Conservation (phyloP, 2,797 vertebrate genomes). For the Micrastur ruficollis region DNA sequence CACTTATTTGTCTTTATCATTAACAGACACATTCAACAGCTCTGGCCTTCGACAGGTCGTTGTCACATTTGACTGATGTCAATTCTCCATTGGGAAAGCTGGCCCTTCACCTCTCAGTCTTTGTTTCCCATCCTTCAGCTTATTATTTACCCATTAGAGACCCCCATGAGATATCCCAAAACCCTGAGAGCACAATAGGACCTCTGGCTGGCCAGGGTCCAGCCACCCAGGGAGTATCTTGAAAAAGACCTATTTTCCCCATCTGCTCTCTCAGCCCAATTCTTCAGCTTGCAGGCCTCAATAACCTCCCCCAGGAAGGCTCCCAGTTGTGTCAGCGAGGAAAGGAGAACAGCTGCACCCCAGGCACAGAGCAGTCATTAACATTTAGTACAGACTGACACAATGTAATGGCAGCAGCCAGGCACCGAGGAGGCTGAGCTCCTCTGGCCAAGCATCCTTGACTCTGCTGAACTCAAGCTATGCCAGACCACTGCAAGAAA, state of each 20-base stretch:
- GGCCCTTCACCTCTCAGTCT: not conserved
- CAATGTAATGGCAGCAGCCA: not conserved
- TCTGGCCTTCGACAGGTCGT: not conserved
- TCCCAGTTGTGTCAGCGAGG: not conserved
- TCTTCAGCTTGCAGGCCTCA: not conserved
- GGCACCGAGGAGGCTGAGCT: not conserved
- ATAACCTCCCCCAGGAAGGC: not conserved
- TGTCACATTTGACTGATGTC: not conserved
- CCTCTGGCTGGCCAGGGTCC: not conserved
- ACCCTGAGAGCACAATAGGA: not conserved
- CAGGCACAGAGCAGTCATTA: not conserved
- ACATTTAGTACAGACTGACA: fast-evolving
- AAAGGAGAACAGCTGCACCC: not conserved
- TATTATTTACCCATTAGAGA: not conserved
- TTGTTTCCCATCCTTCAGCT: not conserved
- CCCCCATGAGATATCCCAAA: not conserved
- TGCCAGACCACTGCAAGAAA: not conserved
- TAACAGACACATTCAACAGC: not conserved
- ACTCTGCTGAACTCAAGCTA: not conserved
- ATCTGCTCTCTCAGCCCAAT: not conserved
- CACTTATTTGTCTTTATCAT: not conserved
- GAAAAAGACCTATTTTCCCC: not conserved
- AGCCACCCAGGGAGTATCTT: not conserved
- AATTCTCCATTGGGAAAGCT: not conserved
- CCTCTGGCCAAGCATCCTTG: not conserved